Base-by-base conservation (phyloP, 2,113 vertebrate genomes). In the Coracopsis vasa region DNA sequence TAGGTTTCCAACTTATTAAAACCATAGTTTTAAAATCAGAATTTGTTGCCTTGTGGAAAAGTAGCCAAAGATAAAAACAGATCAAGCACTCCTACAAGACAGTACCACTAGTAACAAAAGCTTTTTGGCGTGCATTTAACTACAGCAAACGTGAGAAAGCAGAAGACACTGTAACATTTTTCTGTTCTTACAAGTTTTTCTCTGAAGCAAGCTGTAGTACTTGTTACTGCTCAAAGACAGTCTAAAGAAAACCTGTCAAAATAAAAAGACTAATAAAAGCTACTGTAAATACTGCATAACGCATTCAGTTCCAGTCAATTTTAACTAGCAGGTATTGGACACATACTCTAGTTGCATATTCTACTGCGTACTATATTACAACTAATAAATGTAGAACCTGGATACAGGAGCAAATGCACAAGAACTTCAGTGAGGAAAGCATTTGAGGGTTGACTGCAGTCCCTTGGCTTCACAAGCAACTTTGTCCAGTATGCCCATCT, bases 201-300 rank as follows among this genome's bases (percentile, higher is more conserved):
- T 6, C 35, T 72, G 73, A 44, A 82, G 31, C 15, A 88, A 37
- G 20, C 41, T 88, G 42, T 87, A n/a, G 39, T 41, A 50, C 28
- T 84, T 89, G 44, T 44, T 79, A 37, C 42, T 74, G n/a, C 17
- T 94, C 50, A 81, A 84, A 81, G 16, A 47, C n/a, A 61, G 28
- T 56, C 51, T 89, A 51, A 91, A 91, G 69, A 87, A 91, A 91
- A 86, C 21, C 20, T 87, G 56, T 75, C 58, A 93, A 94, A 95
- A 87, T 51, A 79, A 88, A 75, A 89, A 50, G 37, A 33, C 51
- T 84, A 75, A 83, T 65, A 80, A 37, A 92, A 81, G 10, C 7
- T 45, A 72, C n/a, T 45, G 41, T 69, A 94, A 82, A 94, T 75
- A 72, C 4, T 6, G 15, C 37, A 56, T 80, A 89, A 89, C 25